Conservation (phyloP, 2,888 invertebrate species). For the Amblyteles armatorius region DNA sequence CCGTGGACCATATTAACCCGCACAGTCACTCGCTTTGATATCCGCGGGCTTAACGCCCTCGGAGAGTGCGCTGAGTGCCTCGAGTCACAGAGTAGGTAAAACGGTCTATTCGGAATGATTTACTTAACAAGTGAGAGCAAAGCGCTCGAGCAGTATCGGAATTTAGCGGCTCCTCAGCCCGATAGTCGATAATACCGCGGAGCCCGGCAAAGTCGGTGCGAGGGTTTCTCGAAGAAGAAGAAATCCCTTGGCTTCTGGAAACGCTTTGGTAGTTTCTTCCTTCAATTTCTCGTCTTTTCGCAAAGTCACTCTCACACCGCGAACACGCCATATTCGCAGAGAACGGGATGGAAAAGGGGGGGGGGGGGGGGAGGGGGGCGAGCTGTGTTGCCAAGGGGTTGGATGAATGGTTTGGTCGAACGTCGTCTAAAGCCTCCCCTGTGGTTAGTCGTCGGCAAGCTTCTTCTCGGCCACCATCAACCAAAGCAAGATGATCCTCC, state of each 20-base stretch:
- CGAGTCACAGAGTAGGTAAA: not conserved
- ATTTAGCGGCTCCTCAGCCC: conserved; percentile 35
- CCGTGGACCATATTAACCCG: too few species aligned
- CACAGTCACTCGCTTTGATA: too few species aligned
- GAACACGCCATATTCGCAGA: not conserved
- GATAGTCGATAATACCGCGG: conserved; percentile 56
- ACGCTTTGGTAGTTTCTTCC: conserved; percentile 49
- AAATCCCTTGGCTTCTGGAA: conserved; percentile 69
- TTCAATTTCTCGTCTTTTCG: conserved; percentile 53
- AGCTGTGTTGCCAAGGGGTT: conserved; percentile 11
- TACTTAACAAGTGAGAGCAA: conserved; percentile 42
- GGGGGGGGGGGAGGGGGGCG: not conserved
- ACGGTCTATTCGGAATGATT: conserved; percentile 46
- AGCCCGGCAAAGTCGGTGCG: conserved; percentile 40
- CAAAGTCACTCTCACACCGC: conserved; percentile 35
- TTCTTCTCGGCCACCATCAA: conserved; percentile 45
- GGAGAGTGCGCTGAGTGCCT: conserved; percentile 1
- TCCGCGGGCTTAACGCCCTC: not conserved
- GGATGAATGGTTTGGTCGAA: conserved; percentile 18
- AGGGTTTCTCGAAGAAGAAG: conserved; percentile 18
- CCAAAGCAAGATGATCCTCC: conserved; percentile 73
- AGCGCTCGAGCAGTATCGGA: conserved; percentile 26
- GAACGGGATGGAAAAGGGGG: not conserved
- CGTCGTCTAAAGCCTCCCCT: conserved; percentile 54
- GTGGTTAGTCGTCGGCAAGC: conserved; percentile 43